Evolutionary conservation across 37 sponge, comb jelly and placozoan genomes (phyloP).

Genomic region (Halichondria panicea): DNA sequence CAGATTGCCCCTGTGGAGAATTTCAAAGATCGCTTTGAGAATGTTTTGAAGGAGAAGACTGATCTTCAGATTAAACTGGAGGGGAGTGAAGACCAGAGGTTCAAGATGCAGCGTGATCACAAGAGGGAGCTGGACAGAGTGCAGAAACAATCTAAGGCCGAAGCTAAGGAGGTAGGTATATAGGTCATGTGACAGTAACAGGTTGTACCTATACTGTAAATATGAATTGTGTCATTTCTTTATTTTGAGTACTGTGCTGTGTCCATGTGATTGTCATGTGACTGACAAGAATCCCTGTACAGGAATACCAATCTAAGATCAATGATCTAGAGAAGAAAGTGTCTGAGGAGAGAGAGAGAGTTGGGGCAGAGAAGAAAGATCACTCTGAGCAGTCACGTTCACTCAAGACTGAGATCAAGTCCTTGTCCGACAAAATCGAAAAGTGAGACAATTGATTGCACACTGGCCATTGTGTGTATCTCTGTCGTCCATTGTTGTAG

Average conservation of each 20-base stretch:
- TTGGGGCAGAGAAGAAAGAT: constrained; percentile 31
- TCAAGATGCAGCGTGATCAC: constrained; percentile 41
- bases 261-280: constrained; percentile 5
- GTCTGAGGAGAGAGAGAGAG: constrained; percentile 13
- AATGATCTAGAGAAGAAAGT: constrained; percentile 21
- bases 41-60: constrained; percentile 45
- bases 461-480: neutral
- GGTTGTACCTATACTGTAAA: neutral
- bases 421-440: constrained; percentile 39
- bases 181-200: neutral
- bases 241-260: neutral
- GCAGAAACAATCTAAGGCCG: neutral
- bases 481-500: neutral
- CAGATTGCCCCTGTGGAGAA: constrained; percentile 33
- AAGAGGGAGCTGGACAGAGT: constrained; percentile 35
- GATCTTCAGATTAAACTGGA: constrained; percentile 44
- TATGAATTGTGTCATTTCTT: neutral
- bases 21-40: constrained; percentile 52
- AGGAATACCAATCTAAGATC: constrained; percentile 42
- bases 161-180: constrained; percentile 26
- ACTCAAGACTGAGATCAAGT: constrained; percentile 54
- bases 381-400: constrained; percentile 10
- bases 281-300: neutral
- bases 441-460: constrained; percentile 20
- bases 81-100: constrained; percentile 47